Base-by-base conservation (phyloP, 2,888 invertebrate genomes). In the Hirtodrosophila confusa region DNA sequence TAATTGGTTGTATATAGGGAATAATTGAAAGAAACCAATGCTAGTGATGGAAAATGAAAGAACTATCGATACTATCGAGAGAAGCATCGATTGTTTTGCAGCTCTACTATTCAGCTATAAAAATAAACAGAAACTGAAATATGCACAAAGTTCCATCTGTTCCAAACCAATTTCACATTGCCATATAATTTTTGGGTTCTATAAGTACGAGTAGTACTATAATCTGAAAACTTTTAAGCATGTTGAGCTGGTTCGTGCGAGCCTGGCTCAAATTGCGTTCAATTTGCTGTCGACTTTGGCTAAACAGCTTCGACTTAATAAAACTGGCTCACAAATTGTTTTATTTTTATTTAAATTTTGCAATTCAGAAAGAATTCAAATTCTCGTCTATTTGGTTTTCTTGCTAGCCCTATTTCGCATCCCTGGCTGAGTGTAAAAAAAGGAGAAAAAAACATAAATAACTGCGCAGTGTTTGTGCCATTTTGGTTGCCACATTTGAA, bases 401-500 rank as follows among this genome's bases (percentile, higher is more conserved):
- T 49, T 45, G 55, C 37, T 43, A 57, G 51, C 17, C 24, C 35
- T 36, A 41, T 51, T 47, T 57, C 55, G 74, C 78, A 78, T 45
- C 74, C 69, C 78, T 50, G 50, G 58, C 44, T 55, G 53, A 48
- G 40, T 56, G 44, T 44, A n/a, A 8, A n/a, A 36, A 57, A 35
- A 61, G 44, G 3, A 3, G 3, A 6, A 63, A 62, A 49, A 75
- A 72, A 73, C 69, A 86, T 80, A 82, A 82, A 82, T 86, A 82
- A 80, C 87, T 85, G 75, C 62, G 70, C 87, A 82, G 82, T 85
- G 85, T 87, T 82, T 82, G 80, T 80, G 85, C 87, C 82, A 87
- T 87, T 87, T 87, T 73, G 71, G 79, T 85, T 78, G 87, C 67
- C 84, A 82, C 85, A 87, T 83, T 83, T 83, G 77, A 84, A 84